Evolutionary conservation across 2,888 invertebrate genomes (phyloP).

Genomic region (Drosophila yooni): DNA sequence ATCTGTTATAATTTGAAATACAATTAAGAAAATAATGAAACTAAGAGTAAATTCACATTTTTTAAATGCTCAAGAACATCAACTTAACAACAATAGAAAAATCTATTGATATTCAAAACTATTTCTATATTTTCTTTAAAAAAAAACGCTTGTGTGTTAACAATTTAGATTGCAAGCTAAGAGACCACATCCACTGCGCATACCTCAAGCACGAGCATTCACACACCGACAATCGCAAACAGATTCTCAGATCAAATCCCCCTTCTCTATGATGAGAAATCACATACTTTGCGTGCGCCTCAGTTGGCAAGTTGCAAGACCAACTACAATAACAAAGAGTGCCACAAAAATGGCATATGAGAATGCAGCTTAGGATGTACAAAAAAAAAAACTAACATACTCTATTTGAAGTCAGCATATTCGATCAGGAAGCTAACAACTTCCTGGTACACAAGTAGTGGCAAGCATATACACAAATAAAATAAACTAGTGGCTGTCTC

Average conservation of each 20-base stretch:
- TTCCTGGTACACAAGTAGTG: slow-evolving; percentile 71
- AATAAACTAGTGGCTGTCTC: slow-evolving; percentile 45
- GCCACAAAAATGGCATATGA: slow-evolving; percentile 34
- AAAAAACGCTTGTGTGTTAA: neutral
- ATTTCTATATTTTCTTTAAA: neutral
- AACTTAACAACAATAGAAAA: neutral
- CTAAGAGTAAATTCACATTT: neutral
- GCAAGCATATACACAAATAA: slow-evolving; percentile 50
- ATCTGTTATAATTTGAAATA: neutral
- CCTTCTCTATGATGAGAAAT: slow-evolving; percentile 22
- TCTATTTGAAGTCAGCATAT: slow-evolving; percentile 75
- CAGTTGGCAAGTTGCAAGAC: slow-evolving; percentile 29
- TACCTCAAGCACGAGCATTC: slow-evolving; percentile 48
- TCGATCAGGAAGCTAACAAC: slow-evolving; percentile 80
- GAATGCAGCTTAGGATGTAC: slow-evolving; percentile 40
- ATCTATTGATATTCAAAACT: neutral
- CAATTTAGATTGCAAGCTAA: neutral
- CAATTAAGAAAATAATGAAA: neutral
- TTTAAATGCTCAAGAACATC: neutral
- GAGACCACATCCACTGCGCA: slow-evolving; percentile 27
- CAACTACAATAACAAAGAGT: slow-evolving; percentile 33
- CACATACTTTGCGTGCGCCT: slow-evolving; percentile 10
- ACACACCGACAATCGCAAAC: slow-evolving; percentile 11
- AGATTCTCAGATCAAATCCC: slow-evolving; percentile 3
- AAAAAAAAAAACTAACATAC: slow-evolving; percentile 31